phyloP scores from a whole-genome alignment of 2,888 invertebrate genomes.

The Athalia circularis region DNA sequence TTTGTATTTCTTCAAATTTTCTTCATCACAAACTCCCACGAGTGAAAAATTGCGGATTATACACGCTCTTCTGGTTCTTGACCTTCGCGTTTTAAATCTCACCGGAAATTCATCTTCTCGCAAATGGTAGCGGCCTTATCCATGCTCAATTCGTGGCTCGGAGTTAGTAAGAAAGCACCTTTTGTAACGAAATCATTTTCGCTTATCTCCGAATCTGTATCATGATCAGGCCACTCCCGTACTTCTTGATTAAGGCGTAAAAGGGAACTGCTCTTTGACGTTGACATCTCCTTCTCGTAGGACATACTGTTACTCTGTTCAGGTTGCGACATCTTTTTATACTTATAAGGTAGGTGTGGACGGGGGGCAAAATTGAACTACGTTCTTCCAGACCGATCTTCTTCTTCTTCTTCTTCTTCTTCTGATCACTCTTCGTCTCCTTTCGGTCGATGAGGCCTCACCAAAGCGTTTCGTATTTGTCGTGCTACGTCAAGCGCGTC shows the following conservation, averaged over 20 bases:
- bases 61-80: no score
- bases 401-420: no score
- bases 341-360: constrained; percentile 45
- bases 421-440: no score
- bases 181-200: constrained; percentile 87
- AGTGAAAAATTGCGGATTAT: neutral
- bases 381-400: no score
- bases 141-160: constrained; percentile 90
- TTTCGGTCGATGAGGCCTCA: no score
- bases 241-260: constrained; percentile 65
- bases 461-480: constrained; percentile 48
- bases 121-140: constrained; percentile 90
- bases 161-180: constrained; percentile 89
- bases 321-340: constrained; percentile 69
- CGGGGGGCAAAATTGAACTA: no score
- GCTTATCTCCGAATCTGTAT: constrained; percentile 87
- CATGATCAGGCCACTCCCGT: constrained; percentile 76
- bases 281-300: constrained; percentile 69
- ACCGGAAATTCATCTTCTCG: constrained; percentile 88
- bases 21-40: constrained; percentile 21
- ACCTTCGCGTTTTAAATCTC: constrained; percentile 49
- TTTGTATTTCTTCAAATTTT: constrained; percentile 41
- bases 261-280: constrained; percentile 68
- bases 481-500: constrained; percentile 57
- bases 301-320: constrained; percentile 62